Base-by-base conservation (phyloP, 2,888 invertebrate species). In the Therioaphis trifolii region DNA sequence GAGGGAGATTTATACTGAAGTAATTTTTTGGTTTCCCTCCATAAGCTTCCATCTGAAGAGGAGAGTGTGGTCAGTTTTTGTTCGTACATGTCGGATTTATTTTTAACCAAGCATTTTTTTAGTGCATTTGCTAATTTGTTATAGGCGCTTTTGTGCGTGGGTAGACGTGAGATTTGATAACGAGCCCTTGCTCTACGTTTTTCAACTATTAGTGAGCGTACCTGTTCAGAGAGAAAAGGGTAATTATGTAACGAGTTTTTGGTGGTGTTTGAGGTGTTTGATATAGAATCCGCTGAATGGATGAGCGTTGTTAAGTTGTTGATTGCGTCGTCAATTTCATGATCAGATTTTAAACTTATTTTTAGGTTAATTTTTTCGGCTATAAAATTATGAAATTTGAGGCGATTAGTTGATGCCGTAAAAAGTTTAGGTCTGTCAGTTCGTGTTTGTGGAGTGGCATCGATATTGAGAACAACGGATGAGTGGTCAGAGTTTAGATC, bases 121-220 rank as follows among this genome's bases (percentile, higher is more conserved):
- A 69, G 18, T 2, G 46, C 24, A 18, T 69, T 69, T 9, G 43
- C 69, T 69, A 46, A 35, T 68, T 21, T 43, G 21, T 43, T 68
- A 21, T 69, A 69, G 15, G 69, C 15, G 27, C 46, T 69, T 69
- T n/a, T n/a, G n/a, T n/a, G n/a, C n/a, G n/a, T n/a, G n/a, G n/a
- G n/a, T n/a, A n/a, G n/a, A n/a, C n/a, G 27, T 11, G 69, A 27
- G 3, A 15, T 14, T 69, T 69, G 69, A 18, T 69, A 69, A 35
- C 43, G 9, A 27, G 69, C 18, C 27, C 46, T 69, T 24, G 21
- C 24, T 46, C 46, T 69, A 9, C 43, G 69, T 5, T 69, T 69
- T 69, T 69, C 69, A 7, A 46, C 46, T 69, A 69, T 69, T 69
- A 69, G 15, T 24, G 69, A 46, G 69, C 43, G 46, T 3, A 69